Conservation (phyloP, 2,888 invertebrate species). For the Leistus spinibarbis region DNA sequence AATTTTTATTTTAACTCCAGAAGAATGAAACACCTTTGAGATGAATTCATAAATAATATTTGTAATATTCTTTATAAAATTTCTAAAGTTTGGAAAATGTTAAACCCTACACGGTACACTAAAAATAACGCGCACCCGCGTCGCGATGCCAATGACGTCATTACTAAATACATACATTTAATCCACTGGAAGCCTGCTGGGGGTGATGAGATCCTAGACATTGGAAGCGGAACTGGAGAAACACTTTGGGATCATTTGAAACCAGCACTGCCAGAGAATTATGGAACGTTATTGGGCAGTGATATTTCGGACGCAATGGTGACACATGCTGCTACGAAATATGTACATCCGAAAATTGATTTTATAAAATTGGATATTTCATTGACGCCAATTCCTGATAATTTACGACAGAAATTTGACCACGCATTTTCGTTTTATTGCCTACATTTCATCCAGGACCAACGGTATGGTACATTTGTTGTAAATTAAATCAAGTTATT, state of each 20-base stretch:
- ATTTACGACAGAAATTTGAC: slow-evolving; percentile 63
- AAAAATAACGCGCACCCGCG: slow-evolving; percentile 72
- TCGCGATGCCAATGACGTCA: slow-evolving; percentile 66
- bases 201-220: slow-evolving; percentile 65
- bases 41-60: no score
- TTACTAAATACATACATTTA: slow-evolving; percentile 66
- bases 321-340: slow-evolving; percentile 65
- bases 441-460: slow-evolving; percentile 78
- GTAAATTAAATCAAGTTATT: slow-evolving; percentile 15
- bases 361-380: slow-evolving; percentile 66
- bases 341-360: slow-evolving; percentile 57
- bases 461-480: slow-evolving; percentile 61
- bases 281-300: slow-evolving; percentile 64
- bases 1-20: no score
- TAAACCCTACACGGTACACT: slow-evolving; percentile 71
- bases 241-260: slow-evolving; percentile 69
- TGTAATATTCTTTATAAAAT: no score
- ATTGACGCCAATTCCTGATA: slow-evolving; percentile 58
- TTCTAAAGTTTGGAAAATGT: no score
- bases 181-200: slow-evolving; percentile 59
- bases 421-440: slow-evolving; percentile 80
- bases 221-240: slow-evolving; percentile 78
- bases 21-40: no score
- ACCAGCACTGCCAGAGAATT: slow-evolving; percentile 65
- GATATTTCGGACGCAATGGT: slow-evolving; percentile 78